These are phyloP conservation scores for Premnoplex brunnescens DNA, from an alignment of 2,797 vertebrate species.

Conservation along the genomic window DNA sequence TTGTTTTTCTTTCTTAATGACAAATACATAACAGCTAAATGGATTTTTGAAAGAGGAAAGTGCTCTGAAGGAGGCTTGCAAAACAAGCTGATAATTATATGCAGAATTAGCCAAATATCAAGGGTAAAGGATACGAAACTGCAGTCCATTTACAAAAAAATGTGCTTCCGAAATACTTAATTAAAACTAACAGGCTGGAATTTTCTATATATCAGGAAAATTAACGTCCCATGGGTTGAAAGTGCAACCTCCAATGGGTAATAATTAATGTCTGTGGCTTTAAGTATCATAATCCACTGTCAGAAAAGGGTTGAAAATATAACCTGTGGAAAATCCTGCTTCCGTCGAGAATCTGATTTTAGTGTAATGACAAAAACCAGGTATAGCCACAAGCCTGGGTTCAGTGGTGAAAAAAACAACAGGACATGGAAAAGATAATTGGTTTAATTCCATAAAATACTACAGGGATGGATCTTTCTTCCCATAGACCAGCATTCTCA, in stretches of 20 bases:
- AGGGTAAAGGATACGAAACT: conserved; percentile 39
- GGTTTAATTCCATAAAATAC: neutral
- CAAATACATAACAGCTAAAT: neutral
- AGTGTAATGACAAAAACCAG: neutral
- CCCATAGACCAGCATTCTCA: neutral
- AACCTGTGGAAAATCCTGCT: neutral
- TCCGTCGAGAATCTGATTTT: neutral
- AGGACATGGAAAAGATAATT: neutral
- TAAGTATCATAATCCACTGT: conserved; percentile 40
- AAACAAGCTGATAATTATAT: conserved; percentile 39
- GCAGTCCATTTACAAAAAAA: conserved; percentile 48
- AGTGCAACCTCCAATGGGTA: conserved; percentile 36
- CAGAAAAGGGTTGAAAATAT: conserved; percentile 39
- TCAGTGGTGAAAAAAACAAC: neutral
- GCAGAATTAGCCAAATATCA: conserved; percentile 46
- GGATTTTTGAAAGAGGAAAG: neutral
- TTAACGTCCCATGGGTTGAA: conserved; percentile 60
- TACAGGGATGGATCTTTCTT: neutral
- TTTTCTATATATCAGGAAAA: conserved; percentile 53
- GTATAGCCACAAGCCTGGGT: neutral
- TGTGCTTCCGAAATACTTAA: conserved; percentile 52
- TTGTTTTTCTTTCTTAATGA: neutral
- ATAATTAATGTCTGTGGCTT: conserved; percentile 59
- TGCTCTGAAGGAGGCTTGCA: neutral
- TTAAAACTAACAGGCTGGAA: conserved; percentile 49